Evolutionary conservation across 2,797 vertebrate genomes (phyloP), one percentile per base, ranked within the genome.

Genomic region (Moxostoma hubbsi): DNA sequence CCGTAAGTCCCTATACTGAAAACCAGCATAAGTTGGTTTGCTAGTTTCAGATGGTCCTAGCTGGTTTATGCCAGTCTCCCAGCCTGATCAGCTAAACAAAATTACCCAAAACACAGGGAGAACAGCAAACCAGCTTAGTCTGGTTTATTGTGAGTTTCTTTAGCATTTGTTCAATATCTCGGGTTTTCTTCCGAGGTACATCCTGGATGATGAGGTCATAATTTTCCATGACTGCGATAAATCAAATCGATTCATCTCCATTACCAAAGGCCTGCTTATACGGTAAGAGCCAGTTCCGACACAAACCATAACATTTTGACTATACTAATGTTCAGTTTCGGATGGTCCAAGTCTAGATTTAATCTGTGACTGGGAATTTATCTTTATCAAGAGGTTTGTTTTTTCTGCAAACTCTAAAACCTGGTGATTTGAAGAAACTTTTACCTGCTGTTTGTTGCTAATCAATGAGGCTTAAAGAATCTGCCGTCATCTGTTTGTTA

Each of bases 401-500:
- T 47, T 65, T 46, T 50, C 51, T 51, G 13, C 18, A 43, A 62
- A n/a, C 15, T 36, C 3, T 24, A 43, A n/a, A 64, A 64, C 46
- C 62, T 13, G 61, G 6, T 62, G 24, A 45, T 9, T 50, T 1
- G 24, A 69, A 69, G 24, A 62, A 46, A 61, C n/a, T 24, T 69
- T 45, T 63, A n/a, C 45, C 61, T 63, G 7, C 61, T 69, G 15
- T 55, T 61, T 77, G 53, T 68, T 77, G 57, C 47, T 16, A 70
- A 62, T 77, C 24, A 62, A 46, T 61, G 49, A 70, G n/a, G 24
- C 66, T 18, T 63, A 47, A 24, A 77, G 58, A 77, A 6, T 6
- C 63, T 77, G 15, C 15, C 6, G 11, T 54, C 75, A 70, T 69
- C 66, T 78, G 58, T 63, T 70, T 47, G 62, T 70, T 78, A 54